Evolutionary conservation across 2,888 invertebrate genomes (phyloP), one percentile per base, ranked within the genome.

Genomic region (Cheilosia impressa): DNA sequence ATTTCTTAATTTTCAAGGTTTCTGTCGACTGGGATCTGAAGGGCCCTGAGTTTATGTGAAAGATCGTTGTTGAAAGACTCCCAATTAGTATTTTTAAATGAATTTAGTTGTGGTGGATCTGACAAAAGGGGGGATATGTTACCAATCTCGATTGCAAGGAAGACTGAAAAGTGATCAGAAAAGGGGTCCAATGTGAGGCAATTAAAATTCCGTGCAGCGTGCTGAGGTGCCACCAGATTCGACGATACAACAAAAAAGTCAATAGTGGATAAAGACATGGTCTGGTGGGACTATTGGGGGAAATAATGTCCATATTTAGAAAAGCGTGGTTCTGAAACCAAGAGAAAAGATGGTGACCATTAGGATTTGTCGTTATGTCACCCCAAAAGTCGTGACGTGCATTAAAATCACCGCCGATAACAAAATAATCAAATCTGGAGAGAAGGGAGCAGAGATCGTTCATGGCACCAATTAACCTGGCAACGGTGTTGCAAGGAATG

Each of bases 141-240:
- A 57, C n/a, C 4, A 9, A 57, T 9, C 5, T 57, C 57, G 2
- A 57, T n/a, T 57, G 57, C 17, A 34, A 57, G 57, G n/a, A 17
- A 34, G 9, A 57, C 53, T 53, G 15, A 63, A 27, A 27, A 62
- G n/a, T 62, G 60, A 24, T 62, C 60, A 45, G 34, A 34, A 3
- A 34, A 34, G 2, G 10, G 34, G 34, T 34, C 10, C 10, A 34
- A 10, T 10, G 34, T 34, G 3, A 34, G 34, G 2, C 34, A 34
- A 34, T 2, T 34, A 34, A 34, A 34, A 34, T 34, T 34, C 0
- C 34, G 34, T 9, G 34, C 2, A 34, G 10, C 34, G 10, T 34
- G 34, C 2, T 10, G 34, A 34, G 60, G 24, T 10, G 43, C 19
- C 3, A 45, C 2, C 5, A 45, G 27, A 4, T 22, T 22, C 6